Conservation (phyloP, 2,888 invertebrate genomes). For the Frankliniella fusca region DNA sequence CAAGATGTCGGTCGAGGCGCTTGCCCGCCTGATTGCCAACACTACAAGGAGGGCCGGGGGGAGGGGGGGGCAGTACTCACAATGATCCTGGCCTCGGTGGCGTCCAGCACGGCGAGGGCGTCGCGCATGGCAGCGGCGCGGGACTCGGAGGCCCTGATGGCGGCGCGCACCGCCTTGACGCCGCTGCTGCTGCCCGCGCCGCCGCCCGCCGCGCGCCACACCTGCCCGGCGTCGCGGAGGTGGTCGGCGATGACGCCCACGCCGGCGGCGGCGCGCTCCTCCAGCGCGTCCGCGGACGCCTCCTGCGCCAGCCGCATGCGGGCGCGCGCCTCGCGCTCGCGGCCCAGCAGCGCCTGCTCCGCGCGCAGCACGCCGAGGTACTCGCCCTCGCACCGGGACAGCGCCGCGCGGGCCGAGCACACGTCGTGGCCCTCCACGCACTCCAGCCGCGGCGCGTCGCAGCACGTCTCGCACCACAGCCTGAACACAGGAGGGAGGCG, state of each 20-base stretch:
- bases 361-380: neutral
- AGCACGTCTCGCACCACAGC: conserved; percentile 18
- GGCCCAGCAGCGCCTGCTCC: neutral
- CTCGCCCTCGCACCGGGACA: neutral
- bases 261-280: neutral
- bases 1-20: too few relatives aligned
- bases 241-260: neutral
- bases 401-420: neutral
- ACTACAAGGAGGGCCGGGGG: too few relatives aligned
- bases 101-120: neutral
- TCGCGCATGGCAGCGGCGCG: neutral
- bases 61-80: neutral
- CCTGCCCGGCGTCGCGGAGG: neutral
- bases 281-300: neutral
- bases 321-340: neutral
- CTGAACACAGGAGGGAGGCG: too few relatives aligned
- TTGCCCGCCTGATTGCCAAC: too few relatives aligned
- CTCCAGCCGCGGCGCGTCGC: neutral
- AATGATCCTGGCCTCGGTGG: neutral
- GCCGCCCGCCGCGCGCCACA: neutral
- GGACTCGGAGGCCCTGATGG: neutral
- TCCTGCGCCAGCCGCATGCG: neutral
- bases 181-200: neutral
- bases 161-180: neutral
- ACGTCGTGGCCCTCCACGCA: conserved; percentile 8